Evolutionary conservation across 30 jellyfish, hydroid and myxozoan species (phyloP).

Genomic region (Aurelia sp.): DNA sequence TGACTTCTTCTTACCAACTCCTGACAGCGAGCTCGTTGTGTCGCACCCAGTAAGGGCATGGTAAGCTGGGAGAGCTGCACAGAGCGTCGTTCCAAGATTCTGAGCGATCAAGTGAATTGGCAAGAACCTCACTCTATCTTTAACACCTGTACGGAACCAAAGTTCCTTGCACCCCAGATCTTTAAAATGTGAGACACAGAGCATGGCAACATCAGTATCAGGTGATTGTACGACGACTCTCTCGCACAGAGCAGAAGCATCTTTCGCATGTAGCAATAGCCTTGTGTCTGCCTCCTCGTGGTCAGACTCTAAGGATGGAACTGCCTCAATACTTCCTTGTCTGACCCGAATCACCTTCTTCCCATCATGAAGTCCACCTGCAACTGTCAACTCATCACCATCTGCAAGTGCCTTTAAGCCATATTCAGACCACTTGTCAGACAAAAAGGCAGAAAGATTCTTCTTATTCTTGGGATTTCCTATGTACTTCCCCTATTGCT

Average conservation of each 20-base stretch:
- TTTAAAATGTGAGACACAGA: slow-evolving; percentile 5
- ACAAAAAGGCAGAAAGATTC: slow-evolving; percentile 3
- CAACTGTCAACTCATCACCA: neutral
- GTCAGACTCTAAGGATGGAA: too few relatives aligned
- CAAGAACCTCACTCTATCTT: neutral
- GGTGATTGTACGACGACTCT: slow-evolving; percentile 4
- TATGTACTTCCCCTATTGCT: slow-evolving; percentile 13
- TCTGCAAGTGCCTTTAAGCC: neutral
- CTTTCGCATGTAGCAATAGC: too few relatives aligned
- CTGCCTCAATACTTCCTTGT: too few relatives aligned
- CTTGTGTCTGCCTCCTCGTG: too few relatives aligned
- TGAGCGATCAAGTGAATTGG: slow-evolving; percentile 11
- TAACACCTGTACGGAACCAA: neutral
- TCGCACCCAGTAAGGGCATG: slow-evolving; percentile 27
- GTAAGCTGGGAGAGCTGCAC: slow-evolving; percentile 14
- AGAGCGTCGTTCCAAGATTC: neutral
- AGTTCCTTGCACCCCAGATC: neutral
- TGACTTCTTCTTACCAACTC: slow-evolving; percentile 8
- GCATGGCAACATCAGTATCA: slow-evolving; percentile 12
- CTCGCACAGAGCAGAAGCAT: neutral
- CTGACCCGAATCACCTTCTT: too few relatives aligned
- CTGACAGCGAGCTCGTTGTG: slow-evolving; percentile 11
- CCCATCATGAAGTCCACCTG: too few relatives aligned
- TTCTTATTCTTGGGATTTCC: slow-evolving; percentile 11
- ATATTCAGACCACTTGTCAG: slow-evolving; percentile 8